Percentiles rank a stretch among this genome's conserved stretches.
phyloP scores from a whole-genome alignment of 2,113 vertebrate species.

The Fulmarus glacialis region DNA sequence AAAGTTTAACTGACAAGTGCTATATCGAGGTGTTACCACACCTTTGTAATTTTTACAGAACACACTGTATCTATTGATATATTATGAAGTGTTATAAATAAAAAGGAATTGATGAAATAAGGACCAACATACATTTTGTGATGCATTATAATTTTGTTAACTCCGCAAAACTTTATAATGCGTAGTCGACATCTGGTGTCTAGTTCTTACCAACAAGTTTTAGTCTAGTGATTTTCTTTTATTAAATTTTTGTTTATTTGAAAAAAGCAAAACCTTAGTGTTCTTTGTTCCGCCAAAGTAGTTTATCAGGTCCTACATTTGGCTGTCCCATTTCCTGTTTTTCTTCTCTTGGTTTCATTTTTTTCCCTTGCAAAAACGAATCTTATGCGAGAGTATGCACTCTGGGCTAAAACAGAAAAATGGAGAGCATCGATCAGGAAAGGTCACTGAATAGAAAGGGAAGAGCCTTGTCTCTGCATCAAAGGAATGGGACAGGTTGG shows the following conservation, averaged over 20 bases:
- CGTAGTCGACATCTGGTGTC: neutral
- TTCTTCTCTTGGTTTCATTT: neutral
- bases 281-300: neutral
- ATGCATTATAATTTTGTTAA: neutral
- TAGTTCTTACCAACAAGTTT: neutral
- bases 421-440: neutral
- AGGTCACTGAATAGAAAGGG: neutral
- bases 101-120: neutral
- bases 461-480: neutral
- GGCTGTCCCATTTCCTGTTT: neutral
- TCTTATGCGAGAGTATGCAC: neutral
- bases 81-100: neutral
- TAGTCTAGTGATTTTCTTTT: neutral
- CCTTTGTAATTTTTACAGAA: neutral
- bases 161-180: neutral
- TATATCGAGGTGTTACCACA: neutral
- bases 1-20: neutral
- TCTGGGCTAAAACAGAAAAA: neutral
- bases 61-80: accelerated
- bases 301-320: neutral
- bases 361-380: neutral
- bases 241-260: neutral
- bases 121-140: neutral
- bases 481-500: neutral
- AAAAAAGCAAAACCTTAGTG: neutral